A percentile compares a stretch with the other conserved stretches of the same genome.
Evolutionary conservation across 2,113 vertebrate genomes (phyloP).

Genomic region (Oryzias melastigma): DNA sequence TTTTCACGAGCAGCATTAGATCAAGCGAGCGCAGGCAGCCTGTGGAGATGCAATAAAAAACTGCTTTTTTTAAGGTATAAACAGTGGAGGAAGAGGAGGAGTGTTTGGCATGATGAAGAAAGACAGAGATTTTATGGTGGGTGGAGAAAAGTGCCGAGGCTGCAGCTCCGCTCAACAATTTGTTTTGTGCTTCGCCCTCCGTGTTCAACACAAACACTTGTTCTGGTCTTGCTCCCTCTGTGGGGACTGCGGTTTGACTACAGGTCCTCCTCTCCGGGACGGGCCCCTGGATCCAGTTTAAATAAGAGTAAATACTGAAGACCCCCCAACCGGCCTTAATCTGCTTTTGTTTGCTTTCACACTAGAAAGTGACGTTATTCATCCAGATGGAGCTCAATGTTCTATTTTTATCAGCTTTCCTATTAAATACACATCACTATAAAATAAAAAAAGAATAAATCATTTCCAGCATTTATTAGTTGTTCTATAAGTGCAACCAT

Average conservation of each 20-base stretch:
- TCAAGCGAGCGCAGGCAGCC: constrained; percentile 31
- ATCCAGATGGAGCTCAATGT: no score
- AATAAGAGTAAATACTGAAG: no score
- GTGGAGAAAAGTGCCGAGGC: constrained; percentile 47
- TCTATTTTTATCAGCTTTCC: no score
- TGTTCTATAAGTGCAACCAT: no score
- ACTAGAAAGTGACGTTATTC: no score
- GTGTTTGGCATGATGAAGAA: constrained; percentile 35
- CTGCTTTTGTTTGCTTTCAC: no score
- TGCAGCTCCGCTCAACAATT: constrained; percentile 45
- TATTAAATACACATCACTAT: no score
- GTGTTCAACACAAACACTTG: not conserved
- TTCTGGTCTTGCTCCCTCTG: not conserved
- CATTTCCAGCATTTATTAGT: no score
- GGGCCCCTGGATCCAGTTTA: no score
- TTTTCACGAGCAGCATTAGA: constrained; percentile 34
- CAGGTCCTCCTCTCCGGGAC: no score
- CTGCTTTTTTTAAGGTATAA: constrained; percentile 2
- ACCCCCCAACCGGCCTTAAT: no score
- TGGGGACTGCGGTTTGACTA: not conserved
- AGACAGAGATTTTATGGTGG: constrained; percentile 47
- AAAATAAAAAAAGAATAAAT: no score
- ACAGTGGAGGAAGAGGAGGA: constrained; percentile 16
- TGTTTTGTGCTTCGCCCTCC: constrained; percentile 16
- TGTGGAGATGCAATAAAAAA: constrained; percentile 11